Evolutionary conservation across 2,888 invertebrate genomes (phyloP), one percentile per base, ranked within the genome.

Genomic region (Eupsilia transversa): DNA sequence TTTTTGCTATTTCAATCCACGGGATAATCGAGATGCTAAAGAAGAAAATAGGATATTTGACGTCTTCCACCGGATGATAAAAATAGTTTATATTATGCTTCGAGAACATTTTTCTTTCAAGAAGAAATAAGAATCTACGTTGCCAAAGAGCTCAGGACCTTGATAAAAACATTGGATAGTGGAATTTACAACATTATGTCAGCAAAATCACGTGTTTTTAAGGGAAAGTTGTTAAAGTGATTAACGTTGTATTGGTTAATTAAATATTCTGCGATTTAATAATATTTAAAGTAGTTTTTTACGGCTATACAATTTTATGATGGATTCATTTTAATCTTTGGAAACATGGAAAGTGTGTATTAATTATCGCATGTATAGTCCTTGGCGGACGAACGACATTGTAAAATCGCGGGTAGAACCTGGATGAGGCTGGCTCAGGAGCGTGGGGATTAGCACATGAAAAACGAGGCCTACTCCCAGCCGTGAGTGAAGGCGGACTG

Each of bases 281-380:
- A 38, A 77, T 30, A 57, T 71, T 43, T 30, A 35, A 56, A 63
- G 17, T 35, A 43, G 54, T 41, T 63, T n/a, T 63, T 20, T 43
- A 59, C n/a, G 35, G 30, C 49, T 43, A 52, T 30, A 27, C 3
- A 17, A 14, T 41, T 49, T 33, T 61, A 63, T 68, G n/a, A n/a
- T 14, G 14, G 52, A 38, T 61, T 38, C 0, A 68, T 49, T 77
- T 77, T n/a, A 49, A 46, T 54, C 30, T 1, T 46, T 20, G n/a
- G 49, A 46, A 33, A 0, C 9, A 17, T n/a, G n/a, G 46, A 38
- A 46, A 54, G 33, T 41, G 23, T 9, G 46, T 43, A 56, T 63
- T 23, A 20, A 56, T 63, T 46, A 64, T 14, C 30, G 17, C 9
- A 23, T 14, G 43, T 10, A 30, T 30, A 17, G 9, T 56, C 9